Conservation (phyloP, 2,797 vertebrate species). For the Sternotherus odoratus region DNA sequence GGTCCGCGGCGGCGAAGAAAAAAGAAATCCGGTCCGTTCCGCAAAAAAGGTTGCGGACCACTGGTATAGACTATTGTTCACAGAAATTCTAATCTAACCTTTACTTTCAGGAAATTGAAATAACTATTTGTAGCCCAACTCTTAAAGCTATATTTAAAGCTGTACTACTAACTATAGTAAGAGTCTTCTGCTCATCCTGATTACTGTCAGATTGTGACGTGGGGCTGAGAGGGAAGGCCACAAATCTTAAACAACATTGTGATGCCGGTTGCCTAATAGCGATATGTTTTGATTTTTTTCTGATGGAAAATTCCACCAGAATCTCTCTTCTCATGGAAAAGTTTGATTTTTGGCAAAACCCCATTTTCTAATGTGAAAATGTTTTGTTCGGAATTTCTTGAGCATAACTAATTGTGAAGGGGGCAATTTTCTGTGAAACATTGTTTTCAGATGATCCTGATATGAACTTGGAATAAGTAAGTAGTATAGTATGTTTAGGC, state of each 20-base stretch:
- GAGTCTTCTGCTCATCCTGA: background rate
- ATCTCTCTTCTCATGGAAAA: background rate
- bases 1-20: too few relatives aligned
- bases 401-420: background rate
- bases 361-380: background rate
- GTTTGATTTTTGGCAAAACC: background rate
- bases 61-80: background rate
- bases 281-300: background rate
- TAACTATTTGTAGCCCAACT: background rate
- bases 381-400: background rate
- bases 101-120: background rate
- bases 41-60: too few relatives aligned
- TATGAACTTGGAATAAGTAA: background rate
- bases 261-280: background rate
- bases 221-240: background rate
- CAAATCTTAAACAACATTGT: background rate
- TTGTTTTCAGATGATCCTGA: background rate
- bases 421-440: background rate
- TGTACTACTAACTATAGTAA: background rate
- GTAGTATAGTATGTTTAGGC: background rate
- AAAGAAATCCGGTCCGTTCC: too few relatives aligned
- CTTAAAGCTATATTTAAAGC: background rate
- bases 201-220: background rate
- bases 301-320: background rate
- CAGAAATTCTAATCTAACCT: background rate